Evolutionary conservation across 1,140 invertebrate species (phyloP).

Genomic region (Neuroterus valhalla): DNA sequence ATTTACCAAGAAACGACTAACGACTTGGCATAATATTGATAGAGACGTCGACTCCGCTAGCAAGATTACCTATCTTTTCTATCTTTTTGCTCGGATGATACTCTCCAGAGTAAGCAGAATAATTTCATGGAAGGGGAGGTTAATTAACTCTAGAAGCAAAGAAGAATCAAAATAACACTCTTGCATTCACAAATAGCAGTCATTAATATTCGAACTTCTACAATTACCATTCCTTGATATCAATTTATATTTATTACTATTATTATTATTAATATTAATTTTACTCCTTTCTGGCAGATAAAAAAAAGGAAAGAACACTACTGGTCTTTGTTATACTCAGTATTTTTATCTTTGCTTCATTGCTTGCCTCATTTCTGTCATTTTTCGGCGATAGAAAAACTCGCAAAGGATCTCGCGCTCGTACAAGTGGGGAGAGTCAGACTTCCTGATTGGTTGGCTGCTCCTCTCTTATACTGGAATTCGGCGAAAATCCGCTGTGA

Average conservation of each 20-base stretch:
- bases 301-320: too few species aligned
- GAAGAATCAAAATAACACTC: conserved; percentile 11
- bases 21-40: conserved; percentile 29
- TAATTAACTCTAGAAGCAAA: conserved; percentile 20
- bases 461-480: too few species aligned
- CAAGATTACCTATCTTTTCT: conserved; percentile 21
- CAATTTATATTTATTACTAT: conserved; percentile 12
- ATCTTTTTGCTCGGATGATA: conserved; percentile 26
- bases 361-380: too few species aligned
- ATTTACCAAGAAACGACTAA: conserved; percentile 29
- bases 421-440: too few species aligned
- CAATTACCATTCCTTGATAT: conserved; percentile 19
- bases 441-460: too few species aligned
- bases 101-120: background rate
- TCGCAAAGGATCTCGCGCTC: too few species aligned
- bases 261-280: too few species aligned
- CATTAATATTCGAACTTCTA: background rate
- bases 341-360: too few species aligned
- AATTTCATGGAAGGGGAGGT: conserved; percentile 19
- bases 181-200: background rate
- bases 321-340: too few species aligned
- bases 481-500: too few species aligned
- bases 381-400: too few species aligned
- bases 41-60: conserved; percentile 17
- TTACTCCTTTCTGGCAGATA: too few species aligned